Evolutionary conservation across 2,113 vertebrate species (phyloP).

Genomic region (Eulacestoma nigropectus): DNA sequence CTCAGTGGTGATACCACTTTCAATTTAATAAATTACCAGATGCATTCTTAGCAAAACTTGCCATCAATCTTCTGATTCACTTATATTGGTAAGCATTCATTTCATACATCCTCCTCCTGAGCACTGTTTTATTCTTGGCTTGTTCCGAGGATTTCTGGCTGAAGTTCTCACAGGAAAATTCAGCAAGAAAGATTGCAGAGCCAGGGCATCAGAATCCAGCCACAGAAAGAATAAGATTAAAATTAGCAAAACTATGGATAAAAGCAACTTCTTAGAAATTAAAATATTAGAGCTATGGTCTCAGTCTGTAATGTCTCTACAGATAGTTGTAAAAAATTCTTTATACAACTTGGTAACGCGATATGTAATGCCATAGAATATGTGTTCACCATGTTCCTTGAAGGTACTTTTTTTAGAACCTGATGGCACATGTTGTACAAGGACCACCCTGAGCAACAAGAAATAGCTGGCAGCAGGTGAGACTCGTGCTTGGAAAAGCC

Average conservation of each 20-base stretch:
- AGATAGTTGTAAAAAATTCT: background rate
- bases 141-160: background rate
- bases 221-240: background rate
- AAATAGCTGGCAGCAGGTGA: slow-evolving; percentile 44
- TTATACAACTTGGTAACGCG: background rate
- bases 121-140: background rate
- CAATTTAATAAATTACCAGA: background rate
- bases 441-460: background rate
- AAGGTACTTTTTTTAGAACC: slow-evolving; percentile 13
- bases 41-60: background rate
- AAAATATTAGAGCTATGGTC: background rate
- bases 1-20: background rate
- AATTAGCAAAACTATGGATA: background rate
- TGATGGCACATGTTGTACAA: background rate
- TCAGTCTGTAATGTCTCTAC: background rate
- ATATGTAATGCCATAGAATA: background rate
- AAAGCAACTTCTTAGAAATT: background rate
- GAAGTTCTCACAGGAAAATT: background rate
- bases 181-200: background rate
- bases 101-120: background rate
- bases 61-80: background rate
- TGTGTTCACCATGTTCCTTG: background rate
- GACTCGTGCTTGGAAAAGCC: background rate
- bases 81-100: background rate
- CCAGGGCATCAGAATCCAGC: background rate